Evolutionary conservation across 2,113 vertebrate species (phyloP), one percentile per base, ranked within the genome.

Genomic region (Vimba vimba): DNA sequence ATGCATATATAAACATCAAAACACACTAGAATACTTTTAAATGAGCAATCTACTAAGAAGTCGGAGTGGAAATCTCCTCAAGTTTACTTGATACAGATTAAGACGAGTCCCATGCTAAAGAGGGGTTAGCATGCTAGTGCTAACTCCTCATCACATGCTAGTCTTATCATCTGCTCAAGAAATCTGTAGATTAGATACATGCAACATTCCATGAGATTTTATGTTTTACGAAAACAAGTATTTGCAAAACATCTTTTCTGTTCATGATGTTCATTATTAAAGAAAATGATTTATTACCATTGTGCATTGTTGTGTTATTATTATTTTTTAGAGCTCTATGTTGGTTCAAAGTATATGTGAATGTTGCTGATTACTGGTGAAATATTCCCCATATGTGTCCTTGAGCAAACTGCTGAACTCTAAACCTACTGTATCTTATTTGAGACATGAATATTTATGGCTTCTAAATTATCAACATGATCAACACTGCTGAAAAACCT

Each of bases 181-280:
- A 2, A 45, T 50, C 33, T 27, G 47, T 77, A 81, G 59, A 52
- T 64, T 25, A 82, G 64, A 25, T 43, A 15, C 25, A 36, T 13
- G 10, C 75, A 66, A 79, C 86, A 80, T 89, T 89, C 83, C 74
- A 79, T 57, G 45, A 59, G 30, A 73, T 52, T 43, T 71, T 52
- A 50, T 82, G 9, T 33, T 66, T 85, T 79, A 59, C 19, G 30
- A 36, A 79, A 36, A 47, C 36, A n/a, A 68, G 66, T 80, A 47
- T 71, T 39, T 69, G 39, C 21, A 36, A 82, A 82, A 71, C 74
- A 82, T 7, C 4, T 69, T 86, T 76, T 75, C 64, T 30, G 79
- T 87, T 68, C 45, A 79, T 33, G 59, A 74, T 83, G 25, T 77
- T 83, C 59, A 66, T 81, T 55, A 89, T 80, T 89, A 89, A 89